Evolutionary conservation across 2,888 invertebrate species (phyloP).

Genomic region (Opisthograptis luteolata): DNA sequence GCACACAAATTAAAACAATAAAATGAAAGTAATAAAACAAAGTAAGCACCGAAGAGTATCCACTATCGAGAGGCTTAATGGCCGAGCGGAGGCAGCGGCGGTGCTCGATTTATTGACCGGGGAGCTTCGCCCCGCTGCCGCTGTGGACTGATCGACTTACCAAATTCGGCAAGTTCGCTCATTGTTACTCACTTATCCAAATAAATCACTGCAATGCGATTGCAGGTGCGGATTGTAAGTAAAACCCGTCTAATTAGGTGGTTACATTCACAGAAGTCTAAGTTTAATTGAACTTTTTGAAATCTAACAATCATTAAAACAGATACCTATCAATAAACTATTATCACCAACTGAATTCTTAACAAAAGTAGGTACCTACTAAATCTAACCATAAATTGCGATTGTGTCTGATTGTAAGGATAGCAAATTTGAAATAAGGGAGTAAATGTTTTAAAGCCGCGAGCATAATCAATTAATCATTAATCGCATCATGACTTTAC

Average conservation of each 20-base stretch:
- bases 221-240: not conserved
- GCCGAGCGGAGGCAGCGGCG: slow-evolving; percentile 73
- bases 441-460: no score
- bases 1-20: slow-evolving; percentile 84
- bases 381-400: no score
- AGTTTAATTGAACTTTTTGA: no score
- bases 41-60: slow-evolving; percentile 73
- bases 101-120: slow-evolving; percentile 70
- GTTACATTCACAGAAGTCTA: not conserved
- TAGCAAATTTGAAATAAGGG: no score
- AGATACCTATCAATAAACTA: no score
- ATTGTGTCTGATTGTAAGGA: no score
- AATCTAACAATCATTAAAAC: no score
- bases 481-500: no score
- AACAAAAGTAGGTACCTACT: no score
- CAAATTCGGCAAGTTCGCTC: slow-evolving; percentile 44
- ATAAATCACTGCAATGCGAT: slow-evolving; percentile 5
- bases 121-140: slow-evolving; percentile 45
- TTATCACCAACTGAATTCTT: no score
- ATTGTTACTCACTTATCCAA: slow-evolving; percentile 25
- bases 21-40: slow-evolving; percentile 83
- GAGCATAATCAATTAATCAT: no score
- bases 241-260: not conserved
- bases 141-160: slow-evolving; percentile 41
- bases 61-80: slow-evolving; percentile 79